Evolutionary conservation across 2,113 vertebrate genomes (phyloP), one percentile per base, ranked within the genome.

Genomic region (Pachypanchax playfairii): DNA sequence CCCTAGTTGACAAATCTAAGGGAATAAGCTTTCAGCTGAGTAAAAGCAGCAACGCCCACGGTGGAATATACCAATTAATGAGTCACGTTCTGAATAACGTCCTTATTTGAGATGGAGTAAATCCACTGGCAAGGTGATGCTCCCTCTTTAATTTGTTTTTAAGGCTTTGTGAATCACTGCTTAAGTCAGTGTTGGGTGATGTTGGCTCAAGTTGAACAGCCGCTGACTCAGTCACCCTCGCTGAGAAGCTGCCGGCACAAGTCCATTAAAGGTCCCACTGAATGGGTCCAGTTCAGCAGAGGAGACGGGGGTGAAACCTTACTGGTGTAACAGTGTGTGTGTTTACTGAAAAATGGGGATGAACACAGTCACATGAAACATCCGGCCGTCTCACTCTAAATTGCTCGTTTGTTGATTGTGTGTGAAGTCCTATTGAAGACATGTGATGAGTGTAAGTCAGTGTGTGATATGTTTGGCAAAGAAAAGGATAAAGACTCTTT

Each of bases 181-280:
- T 29, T 29, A 42, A 72, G 62, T 49, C 48, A 22, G 61, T 52
- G 52, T 47, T 49, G 54, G 18, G 3, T 25, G 51, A 8, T 25
- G 51, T 42, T 31, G 53, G 72, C 77, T 72, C 36, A 41, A 63
- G 53, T 54, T 17, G 58, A 63, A 59, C 41, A 65, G 50, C n/a
- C 24, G 65, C 77, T 83, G 84, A 88, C 70, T 85, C 83, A 75
- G 78, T 76, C 55, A 36, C 52, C 71, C 43, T 31, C 51, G 14
- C 56, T 75, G 65, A 61, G 48, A 60, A 65, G 71, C 73, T 61
- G 76, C 58, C 18, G 31, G 77, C 65, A 64, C 54, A 65, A 65
- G 73, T 81, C 75, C 71, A 85, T 85, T 85, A 74, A 76, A 73
- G 57, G 67, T 43, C 69, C 55, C 50, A 31, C 61, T 77, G 75